Evolutionary conservation across 2,113 vertebrate species (phyloP).

Genomic region (Coptodon bakossiorum): DNA sequence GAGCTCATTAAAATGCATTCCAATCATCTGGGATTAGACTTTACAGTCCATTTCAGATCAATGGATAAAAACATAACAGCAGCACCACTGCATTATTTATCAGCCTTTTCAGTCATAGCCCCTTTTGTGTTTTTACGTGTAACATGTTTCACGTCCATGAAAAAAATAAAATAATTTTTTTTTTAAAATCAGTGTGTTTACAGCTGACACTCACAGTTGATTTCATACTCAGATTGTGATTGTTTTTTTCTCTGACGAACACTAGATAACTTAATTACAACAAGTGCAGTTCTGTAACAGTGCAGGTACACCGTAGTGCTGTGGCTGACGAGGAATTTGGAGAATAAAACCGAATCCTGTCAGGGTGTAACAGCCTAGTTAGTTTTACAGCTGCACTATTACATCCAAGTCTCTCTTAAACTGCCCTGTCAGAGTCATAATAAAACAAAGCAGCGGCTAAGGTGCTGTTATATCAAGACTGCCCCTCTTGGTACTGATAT

Average conservation of each 20-base stretch:
- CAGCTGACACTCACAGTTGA: neutral
- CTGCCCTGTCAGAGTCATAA: slow-evolving; percentile 23
- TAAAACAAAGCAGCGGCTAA: slow-evolving; percentile 24
- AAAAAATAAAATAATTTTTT: neutral
- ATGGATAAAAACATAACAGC: slow-evolving; percentile 1
- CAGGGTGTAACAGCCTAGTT: neutral
- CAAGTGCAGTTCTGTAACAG: neutral
- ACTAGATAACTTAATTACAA: neutral
- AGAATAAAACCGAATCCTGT: neutral
- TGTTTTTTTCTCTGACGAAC: neutral
- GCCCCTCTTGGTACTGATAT: slow-evolving; percentile 17
- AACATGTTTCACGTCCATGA: neutral
- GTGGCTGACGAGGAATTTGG: neutral
- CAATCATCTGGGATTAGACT: slow-evolving; percentile 37
- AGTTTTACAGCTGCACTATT: slow-evolving; percentile 24
- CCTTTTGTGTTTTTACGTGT: neutral
- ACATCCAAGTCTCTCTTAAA: slow-evolving; percentile 33
- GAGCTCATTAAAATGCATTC: slow-evolving; percentile 48
- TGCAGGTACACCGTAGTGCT: neutral
- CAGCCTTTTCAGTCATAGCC: neutral
- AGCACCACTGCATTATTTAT: neutral
- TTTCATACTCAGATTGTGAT: neutral
- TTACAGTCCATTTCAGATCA: slow-evolving; percentile 23
- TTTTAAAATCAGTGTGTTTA: neutral
- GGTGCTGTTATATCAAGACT: slow-evolving; percentile 1